A percentile compares a stretch with the other conserved stretches of the same genome.
phyloP scores from a whole-genome alignment of 2,113 vertebrate species.

The Siphamia tubifer region DNA sequence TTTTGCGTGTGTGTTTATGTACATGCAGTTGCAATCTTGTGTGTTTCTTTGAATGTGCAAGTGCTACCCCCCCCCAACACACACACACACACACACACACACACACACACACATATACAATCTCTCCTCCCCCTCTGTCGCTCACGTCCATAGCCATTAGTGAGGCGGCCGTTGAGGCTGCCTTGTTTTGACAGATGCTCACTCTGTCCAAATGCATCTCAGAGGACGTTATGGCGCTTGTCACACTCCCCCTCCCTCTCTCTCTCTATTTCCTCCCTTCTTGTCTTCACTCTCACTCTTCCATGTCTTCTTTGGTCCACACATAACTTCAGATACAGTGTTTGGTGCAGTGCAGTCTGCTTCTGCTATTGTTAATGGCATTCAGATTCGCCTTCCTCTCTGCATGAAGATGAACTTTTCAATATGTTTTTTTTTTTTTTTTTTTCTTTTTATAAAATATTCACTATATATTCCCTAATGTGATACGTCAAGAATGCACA shows the following conservation, averaged over 20 bases:
- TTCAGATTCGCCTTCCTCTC: background rate
- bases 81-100: too few species aligned
- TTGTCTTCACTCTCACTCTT: slow-evolving; percentile 35
- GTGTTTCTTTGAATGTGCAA: slow-evolving; percentile 48
- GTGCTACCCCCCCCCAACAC: slow-evolving; percentile 31
- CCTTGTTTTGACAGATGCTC: slow-evolving; percentile 84
- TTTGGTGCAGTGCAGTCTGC: background rate
- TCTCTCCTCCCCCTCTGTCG: slow-evolving; percentile 57
- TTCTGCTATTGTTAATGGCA: background rate
- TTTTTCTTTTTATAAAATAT: too few species aligned
- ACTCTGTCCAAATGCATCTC: slow-evolving; percentile 83
- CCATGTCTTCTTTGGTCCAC: slow-evolving; percentile 1
- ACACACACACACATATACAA: too few species aligned
- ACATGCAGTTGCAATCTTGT: slow-evolving; percentile 24
- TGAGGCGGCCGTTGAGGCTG: slow-evolving; percentile 76
- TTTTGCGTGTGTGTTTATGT: slow-evolving; percentile 3
- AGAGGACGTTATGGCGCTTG: slow-evolving; percentile 80
- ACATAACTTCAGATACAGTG: slow-evolving; percentile 11
- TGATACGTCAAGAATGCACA: slow-evolving; percentile 14
- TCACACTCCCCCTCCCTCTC: slow-evolving; percentile 64
- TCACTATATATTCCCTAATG: background rate
- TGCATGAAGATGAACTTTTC: background rate
- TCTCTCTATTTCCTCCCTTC: slow-evolving; percentile 37
- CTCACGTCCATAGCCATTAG: slow-evolving; percentile 78
- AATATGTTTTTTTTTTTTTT: too few species aligned